phyloP scores from a whole-genome alignment of 2,113 vertebrate species.

The Tiliqua scincoides region DNA sequence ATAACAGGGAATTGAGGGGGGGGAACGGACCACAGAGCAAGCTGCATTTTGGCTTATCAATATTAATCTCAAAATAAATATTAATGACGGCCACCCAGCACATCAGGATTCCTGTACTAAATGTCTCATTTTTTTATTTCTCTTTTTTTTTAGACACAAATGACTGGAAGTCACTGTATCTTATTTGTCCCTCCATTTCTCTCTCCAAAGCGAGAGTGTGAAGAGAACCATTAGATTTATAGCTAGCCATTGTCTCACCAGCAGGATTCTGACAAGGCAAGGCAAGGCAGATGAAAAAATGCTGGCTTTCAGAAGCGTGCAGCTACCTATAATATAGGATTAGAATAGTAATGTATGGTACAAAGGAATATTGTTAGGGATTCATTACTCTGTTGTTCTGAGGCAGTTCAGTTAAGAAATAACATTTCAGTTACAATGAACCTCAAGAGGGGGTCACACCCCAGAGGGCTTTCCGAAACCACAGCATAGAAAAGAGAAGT shows the following conservation, averaged over 20 bases:
- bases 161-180: slow-evolving; percentile 63
- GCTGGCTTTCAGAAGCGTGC: slow-evolving; percentile 48
- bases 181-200: slow-evolving; percentile 55
- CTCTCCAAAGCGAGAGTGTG: slow-evolving; percentile 56
- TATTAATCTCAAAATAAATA: slow-evolving; percentile 85
- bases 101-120: slow-evolving; percentile 59
- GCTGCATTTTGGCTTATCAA: slow-evolving; percentile 75
- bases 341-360: slow-evolving; percentile 54
- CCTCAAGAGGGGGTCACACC: neutral
- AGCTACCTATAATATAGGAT: slow-evolving; percentile 56
- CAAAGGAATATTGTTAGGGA: slow-evolving; percentile 37
- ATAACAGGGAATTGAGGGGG: slow-evolving; percentile 67
- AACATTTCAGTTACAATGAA: slow-evolving; percentile 46
- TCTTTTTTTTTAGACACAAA: slow-evolving; percentile 75
- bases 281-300: slow-evolving; percentile 71
- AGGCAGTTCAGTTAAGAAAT: slow-evolving; percentile 44
- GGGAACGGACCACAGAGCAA: slow-evolving; percentile 67
- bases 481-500: slow-evolving; percentile 26
- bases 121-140: slow-evolving; percentile 71
- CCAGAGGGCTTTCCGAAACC: slow-evolving; percentile 25
- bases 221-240: slow-evolving; percentile 71
- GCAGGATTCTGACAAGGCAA: slow-evolving; percentile 63
- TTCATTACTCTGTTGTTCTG: slow-evolving; percentile 44
- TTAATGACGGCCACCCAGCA: slow-evolving; percentile 70
- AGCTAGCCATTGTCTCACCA: slow-evolving; percentile 47